A percentile compares a stretch with the other conserved stretches of the same genome.
Conservation (phyloP, 2,797 vertebrate species). For the Chaetodon trifasciatus region DNA sequence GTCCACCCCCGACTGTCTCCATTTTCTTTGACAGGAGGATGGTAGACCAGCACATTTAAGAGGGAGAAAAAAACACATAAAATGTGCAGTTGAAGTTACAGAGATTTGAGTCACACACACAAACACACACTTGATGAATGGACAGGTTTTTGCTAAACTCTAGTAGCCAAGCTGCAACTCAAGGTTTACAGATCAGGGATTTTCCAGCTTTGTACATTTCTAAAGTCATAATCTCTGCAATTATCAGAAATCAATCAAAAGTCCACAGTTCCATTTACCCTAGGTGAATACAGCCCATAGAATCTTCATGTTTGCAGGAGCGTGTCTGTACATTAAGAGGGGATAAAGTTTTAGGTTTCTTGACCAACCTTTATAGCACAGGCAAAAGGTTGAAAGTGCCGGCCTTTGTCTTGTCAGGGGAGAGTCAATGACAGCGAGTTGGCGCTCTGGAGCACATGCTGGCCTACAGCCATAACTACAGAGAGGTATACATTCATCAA, state of each 20-base stretch:
- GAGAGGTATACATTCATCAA: slow-evolving; percentile 73
- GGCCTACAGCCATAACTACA: slow-evolving; percentile 44
- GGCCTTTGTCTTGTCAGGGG: slow-evolving; percentile 56
- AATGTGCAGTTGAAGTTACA: slow-evolving; percentile 10
- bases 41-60: slow-evolving; percentile 13
- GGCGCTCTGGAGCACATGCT: slow-evolving; percentile 20
- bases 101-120: slow-evolving; percentile 9
- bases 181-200: neutral
- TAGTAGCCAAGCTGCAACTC: neutral
- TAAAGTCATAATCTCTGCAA: neutral
- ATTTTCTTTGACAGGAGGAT: slow-evolving; percentile 45
- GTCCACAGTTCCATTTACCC: neutral
- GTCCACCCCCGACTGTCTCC: slow-evolving; percentile 46
- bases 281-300: neutral
- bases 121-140: slow-evolving; percentile 15
- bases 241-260: neutral
- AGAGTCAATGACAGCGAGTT: slow-evolving; percentile 38
- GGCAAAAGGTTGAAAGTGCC: slow-evolving; percentile 41
- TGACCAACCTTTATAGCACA: slow-evolving; percentile 29
- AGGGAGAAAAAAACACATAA: neutral
- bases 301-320: slow-evolving; percentile 21
- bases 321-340: slow-evolving; percentile 35
- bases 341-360: slow-evolving; percentile 47
- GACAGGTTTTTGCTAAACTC: neutral
- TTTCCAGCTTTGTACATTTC: neutral